A percentile compares a stretch with the other conserved stretches of the same genome.
These are phyloP conservation scores for Agapornis canus DNA, from an alignment of 2,797 vertebrate genomes.

Conservation along the genomic window DNA sequence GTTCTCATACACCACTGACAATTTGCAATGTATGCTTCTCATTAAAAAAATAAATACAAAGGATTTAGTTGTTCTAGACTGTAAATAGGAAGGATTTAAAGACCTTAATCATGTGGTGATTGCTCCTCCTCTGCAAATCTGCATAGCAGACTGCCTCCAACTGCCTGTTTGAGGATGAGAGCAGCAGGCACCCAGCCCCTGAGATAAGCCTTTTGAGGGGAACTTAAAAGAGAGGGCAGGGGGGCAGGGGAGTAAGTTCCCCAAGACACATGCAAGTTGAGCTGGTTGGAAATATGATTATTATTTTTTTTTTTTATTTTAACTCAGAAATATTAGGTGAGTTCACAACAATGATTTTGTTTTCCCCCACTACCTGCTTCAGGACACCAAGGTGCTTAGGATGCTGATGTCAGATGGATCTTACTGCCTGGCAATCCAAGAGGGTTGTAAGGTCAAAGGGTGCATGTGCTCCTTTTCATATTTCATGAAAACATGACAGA, in stretches of 20 bases:
- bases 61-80: conserved; percentile 3
- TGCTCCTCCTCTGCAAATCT: neutral
- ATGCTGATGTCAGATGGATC: neutral
- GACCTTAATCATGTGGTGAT: neutral
- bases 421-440: neutral
- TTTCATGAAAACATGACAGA: neutral
- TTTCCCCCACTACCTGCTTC: neutral
- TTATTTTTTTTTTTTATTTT: neutral
- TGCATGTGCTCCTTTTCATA: neutral
- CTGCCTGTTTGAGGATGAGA: neutral
- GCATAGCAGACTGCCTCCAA: neutral
- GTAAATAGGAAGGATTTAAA: neutral
- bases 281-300: neutral
- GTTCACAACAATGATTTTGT: neutral
- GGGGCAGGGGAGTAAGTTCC: neutral
- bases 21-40: neutral
- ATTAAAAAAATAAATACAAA: conserved; percentile 32
- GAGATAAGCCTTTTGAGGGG: neutral
- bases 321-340: neutral
- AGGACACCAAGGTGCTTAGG: neutral
- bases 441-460: neutral
- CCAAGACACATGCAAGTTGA: neutral
- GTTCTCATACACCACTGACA: neutral
- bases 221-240: neutral
- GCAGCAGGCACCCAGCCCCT: neutral